A percentile compares a stretch with the other conserved stretches of the same genome.
These are phyloP conservation scores for Muscicapa striata DNA, from an alignment of 2,797 vertebrate genomes.

Conservation along the genomic window DNA sequence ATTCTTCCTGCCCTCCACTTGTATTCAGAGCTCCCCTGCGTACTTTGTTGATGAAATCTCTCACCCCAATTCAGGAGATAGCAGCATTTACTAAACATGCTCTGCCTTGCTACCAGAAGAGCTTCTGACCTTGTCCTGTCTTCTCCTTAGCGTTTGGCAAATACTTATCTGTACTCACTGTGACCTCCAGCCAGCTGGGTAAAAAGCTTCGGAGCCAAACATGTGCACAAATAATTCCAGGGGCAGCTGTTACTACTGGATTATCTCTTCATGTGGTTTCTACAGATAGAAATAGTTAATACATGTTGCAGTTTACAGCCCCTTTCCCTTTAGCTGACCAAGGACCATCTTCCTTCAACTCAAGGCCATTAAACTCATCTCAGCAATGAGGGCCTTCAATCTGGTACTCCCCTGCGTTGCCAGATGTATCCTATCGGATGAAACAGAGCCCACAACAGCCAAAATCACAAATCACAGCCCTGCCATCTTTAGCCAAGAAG, in stretches of 20 bases:
- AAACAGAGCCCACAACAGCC: background rate
- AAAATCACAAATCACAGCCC: background rate
- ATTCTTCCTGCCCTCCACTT: background rate
- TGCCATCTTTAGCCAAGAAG: background rate
- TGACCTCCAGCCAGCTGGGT: constrained; percentile 73
- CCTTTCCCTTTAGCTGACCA: background rate
- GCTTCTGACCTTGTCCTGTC: constrained; percentile 63
- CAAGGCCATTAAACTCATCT: background rate
- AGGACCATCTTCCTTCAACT: background rate
- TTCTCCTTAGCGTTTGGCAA: constrained; percentile 43
- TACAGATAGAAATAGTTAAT: background rate
- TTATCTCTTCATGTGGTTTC: constrained; percentile 56
- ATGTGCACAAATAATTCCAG: constrained; percentile 66
- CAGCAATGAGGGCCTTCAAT: background rate
- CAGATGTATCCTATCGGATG: background rate
- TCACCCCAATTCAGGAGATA: constrained; percentile 46
- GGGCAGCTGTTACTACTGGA: constrained; percentile 69
- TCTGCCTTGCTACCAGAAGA: constrained; percentile 53
- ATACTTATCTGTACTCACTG: constrained; percentile 68
- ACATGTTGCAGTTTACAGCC: background rate
- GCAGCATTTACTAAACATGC: background rate
- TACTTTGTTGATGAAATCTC: constrained; percentile 55
- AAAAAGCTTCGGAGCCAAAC: constrained; percentile 59
- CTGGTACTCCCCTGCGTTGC: background rate
- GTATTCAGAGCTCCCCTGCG: background rate